phyloP scores from a whole-genome alignment of 2,797 vertebrate species.

The Crenuchus spilurus region DNA sequence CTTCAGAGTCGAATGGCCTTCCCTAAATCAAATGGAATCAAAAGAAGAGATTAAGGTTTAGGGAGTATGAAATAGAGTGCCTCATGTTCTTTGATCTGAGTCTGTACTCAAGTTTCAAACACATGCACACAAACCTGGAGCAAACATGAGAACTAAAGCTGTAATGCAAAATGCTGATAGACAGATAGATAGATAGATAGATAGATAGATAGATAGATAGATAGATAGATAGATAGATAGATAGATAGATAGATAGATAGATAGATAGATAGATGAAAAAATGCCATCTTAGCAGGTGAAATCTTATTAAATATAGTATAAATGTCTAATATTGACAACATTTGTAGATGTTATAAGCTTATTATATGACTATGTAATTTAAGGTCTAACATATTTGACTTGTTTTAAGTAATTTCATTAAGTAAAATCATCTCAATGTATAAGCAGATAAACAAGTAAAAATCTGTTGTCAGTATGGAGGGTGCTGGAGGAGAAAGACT shows the following conservation, averaged over 20 bases:
- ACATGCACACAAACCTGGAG: slow-evolving; percentile 19
- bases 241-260: background rate
- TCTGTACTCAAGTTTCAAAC: slow-evolving; percentile 26
- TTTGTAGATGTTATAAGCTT: too few species aligned
- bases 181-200: too few species aligned
- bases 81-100: slow-evolving; percentile 21
- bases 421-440: too few species aligned
- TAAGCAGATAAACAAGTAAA: too few species aligned
- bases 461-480: too few species aligned
- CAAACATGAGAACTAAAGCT: background rate
- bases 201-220: background rate
- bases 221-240: background rate
- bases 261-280: background rate
- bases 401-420: too few species aligned
- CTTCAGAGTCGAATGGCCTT: slow-evolving; percentile 8
- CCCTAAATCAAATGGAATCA: slow-evolving; percentile 36
- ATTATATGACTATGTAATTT: too few species aligned
- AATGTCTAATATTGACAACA: too few species aligned
- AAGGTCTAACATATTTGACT: too few species aligned
- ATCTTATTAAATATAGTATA: too few species aligned
- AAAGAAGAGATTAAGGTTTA: slow-evolving; percentile 4
- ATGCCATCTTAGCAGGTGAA: too few species aligned
- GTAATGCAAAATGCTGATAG: background rate
- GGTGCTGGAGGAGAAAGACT: too few species aligned
- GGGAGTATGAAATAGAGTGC: background rate